Evolutionary conservation across 2,888 invertebrate genomes (phyloP).

Genomic region (Megaustenia siamemsis): DNA sequence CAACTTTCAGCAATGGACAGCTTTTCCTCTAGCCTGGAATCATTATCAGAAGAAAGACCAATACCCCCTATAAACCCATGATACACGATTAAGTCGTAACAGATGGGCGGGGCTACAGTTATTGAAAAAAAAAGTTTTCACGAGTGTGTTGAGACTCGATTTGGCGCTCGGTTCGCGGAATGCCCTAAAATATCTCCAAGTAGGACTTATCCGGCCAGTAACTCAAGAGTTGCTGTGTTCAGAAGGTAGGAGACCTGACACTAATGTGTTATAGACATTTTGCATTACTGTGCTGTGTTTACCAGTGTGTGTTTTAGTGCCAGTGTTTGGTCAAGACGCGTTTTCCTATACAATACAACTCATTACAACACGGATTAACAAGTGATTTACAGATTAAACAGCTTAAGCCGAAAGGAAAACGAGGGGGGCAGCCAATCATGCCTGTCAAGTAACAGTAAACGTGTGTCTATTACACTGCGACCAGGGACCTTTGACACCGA

Average conservation of each 20-base stretch:
- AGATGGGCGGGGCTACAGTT: slow-evolving; percentile 29
- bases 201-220: neutral
- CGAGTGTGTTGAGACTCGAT: slow-evolving; percentile 39
- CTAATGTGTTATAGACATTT: neutral
- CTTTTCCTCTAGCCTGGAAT: neutral
- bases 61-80: neutral
- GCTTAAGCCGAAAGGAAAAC: neutral
- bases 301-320: too few species aligned
- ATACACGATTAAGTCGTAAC: neutral
- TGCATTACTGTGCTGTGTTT: neutral
- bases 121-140: slow-evolving; percentile 26
- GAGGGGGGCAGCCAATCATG: neutral
- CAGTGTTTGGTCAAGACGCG: too few species aligned
- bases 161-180: neutral
- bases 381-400: neutral
- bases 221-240: neutral
- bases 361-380: neutral
- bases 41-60: neutral
- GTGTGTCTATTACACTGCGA: neutral
- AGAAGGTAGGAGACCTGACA: neutral
- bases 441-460: neutral
- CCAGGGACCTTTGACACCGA: neutral
- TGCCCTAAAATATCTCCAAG: neutral
- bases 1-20: neutral
- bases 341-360: neutral